A percentile compares a stretch with the other conserved stretches of the same genome.
phyloP scores from a whole-genome alignment of 2,888 invertebrate species.

The Vanessa cardui region DNA sequence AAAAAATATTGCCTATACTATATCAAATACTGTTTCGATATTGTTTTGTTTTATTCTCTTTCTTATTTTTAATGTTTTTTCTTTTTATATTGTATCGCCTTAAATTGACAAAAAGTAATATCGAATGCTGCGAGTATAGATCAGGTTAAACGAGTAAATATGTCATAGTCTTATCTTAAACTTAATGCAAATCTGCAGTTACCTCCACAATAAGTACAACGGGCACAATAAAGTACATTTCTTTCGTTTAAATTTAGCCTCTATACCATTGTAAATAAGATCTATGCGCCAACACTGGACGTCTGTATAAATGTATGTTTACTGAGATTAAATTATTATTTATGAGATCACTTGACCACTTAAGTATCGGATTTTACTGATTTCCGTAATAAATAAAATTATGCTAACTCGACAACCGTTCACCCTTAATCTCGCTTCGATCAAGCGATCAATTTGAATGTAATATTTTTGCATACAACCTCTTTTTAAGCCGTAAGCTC shows the following conservation, averaged over 20 bases:
- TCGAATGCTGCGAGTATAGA: slow-evolving; percentile 20
- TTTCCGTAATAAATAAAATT: slow-evolving; percentile 59
- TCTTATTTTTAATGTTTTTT: background rate
- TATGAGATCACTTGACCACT: slow-evolving; percentile 49
- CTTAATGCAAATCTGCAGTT: slow-evolving; percentile 43
- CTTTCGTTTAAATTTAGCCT: slow-evolving; percentile 1
- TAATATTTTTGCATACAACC: slow-evolving; percentile 69
- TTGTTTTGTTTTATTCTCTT: background rate
- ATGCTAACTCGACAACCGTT: slow-evolving; percentile 42
- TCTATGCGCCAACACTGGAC: slow-evolving; percentile 11
- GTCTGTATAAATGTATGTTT: slow-evolving; percentile 31
- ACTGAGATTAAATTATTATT: slow-evolving; percentile 48
- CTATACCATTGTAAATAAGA: slow-evolving; percentile 32
- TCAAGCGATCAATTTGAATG: slow-evolving; percentile 55
- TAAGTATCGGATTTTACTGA: slow-evolving; percentile 47
- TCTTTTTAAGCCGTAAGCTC: slow-evolving; percentile 56
- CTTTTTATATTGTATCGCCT: background rate
- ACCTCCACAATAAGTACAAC: slow-evolving; percentile 23
- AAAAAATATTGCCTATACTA: no score
- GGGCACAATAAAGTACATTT: slow-evolving; percentile 1
- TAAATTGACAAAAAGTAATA: slow-evolving; percentile 18
- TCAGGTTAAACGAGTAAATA: slow-evolving; percentile 42
- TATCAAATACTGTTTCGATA: background rate
- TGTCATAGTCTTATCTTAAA: slow-evolving; percentile 42
- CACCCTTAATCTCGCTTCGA: slow-evolving; percentile 55